Conservation (phyloP, 2,888 invertebrate species). For the Seira sanloemensis region DNA sequence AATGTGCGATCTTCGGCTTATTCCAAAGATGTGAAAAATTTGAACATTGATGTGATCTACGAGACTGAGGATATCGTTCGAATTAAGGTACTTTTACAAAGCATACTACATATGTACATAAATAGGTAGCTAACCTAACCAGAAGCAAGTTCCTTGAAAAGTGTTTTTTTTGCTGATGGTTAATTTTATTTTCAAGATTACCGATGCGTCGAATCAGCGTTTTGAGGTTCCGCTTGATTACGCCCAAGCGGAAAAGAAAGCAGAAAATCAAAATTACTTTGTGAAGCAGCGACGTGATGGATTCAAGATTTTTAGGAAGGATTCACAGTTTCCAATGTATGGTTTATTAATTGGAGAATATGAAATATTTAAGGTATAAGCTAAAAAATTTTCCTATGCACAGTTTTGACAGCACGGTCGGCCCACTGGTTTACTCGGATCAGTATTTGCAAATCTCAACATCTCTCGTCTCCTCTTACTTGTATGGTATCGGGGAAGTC, state of each 20-base stretch:
- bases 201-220: conserved; percentile 78
- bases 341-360: too few species aligned
- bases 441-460: conserved; percentile 85
- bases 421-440: conserved; percentile 84
- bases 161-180: too few species aligned
- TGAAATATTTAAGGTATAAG: too few species aligned
- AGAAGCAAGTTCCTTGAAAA: too few species aligned
- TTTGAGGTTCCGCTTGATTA: conserved; percentile 80
- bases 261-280: conserved; percentile 63
- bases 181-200: conserved; percentile 75
- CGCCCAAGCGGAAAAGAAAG: conserved; percentile 40
- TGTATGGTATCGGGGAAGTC: conserved; percentile 88
- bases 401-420: conserved; percentile 83
- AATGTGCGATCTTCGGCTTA: conserved; percentile 78
- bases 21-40: conserved; percentile 80
- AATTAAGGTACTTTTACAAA: conserved; percentile 79
- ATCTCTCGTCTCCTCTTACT: conserved; percentile 79
- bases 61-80: conserved; percentile 81
- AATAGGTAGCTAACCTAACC: too few species aligned
- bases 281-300: conserved; percentile 53
- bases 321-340: conserved; percentile 66
- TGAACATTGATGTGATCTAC: conserved; percentile 81
- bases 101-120: too few species aligned
- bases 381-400: neutral
- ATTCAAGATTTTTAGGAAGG: conserved; percentile 60